Percentiles rank a stretch among this genome's conserved stretches.
Evolutionary conservation across 1,140 invertebrate genomes (phyloP).

Genomic region (Drosophila arizonae): DNA sequence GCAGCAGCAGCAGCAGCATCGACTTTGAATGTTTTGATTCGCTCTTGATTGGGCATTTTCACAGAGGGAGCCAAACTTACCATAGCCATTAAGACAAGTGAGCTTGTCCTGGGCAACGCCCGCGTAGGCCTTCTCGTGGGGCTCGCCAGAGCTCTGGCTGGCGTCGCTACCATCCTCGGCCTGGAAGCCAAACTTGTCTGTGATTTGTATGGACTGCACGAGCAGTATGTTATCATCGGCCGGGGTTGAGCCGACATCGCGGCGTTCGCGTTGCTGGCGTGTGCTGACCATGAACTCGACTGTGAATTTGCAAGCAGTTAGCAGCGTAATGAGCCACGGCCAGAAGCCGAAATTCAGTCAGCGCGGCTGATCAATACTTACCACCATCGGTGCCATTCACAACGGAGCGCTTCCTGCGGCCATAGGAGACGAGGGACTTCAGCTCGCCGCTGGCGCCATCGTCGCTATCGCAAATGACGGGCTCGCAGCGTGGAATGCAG

Average conservation of each 20-base stretch:
- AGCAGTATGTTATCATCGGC: slow-evolving; percentile 92
- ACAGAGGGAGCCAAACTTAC: slow-evolving; percentile 72
- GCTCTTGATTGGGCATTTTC: slow-evolving; percentile 78
- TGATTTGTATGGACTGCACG: slow-evolving; percentile 95
- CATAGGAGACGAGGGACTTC: slow-evolving; percentile 90
- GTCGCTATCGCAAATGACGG: slow-evolving; percentile 92
- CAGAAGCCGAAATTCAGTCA: slow-evolving; percentile 4
- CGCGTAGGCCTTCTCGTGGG: slow-evolving; percentile 76
- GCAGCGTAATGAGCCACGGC: slow-evolving; percentile 38
- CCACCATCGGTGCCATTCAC: slow-evolving; percentile 71
- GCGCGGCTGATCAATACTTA: slow-evolving; percentile 43
- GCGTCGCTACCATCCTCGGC: slow-evolving; percentile 78
- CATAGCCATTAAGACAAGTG: slow-evolving; percentile 82
- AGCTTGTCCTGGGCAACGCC: slow-evolving; percentile 78
- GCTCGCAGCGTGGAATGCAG: slow-evolving; percentile 95
- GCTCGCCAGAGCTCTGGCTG: slow-evolving; percentile 48
- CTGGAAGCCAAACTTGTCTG: slow-evolving; percentile 94
- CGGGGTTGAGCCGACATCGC: slow-evolving; percentile 66
- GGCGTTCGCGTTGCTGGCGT: slow-evolving; percentile 55
- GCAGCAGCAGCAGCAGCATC: slow-evolving; percentile 14
- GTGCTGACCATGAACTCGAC: slow-evolving; percentile 76
- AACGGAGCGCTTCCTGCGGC: slow-evolving; percentile 84
- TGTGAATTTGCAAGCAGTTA: slow-evolving; percentile 61
- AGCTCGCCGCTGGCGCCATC: slow-evolving; percentile 91
- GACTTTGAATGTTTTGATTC: slow-evolving; percentile 49